Base-by-base conservation (phyloP, 2,113 vertebrate species). In the Mesembrinibis cayennensis region DNA sequence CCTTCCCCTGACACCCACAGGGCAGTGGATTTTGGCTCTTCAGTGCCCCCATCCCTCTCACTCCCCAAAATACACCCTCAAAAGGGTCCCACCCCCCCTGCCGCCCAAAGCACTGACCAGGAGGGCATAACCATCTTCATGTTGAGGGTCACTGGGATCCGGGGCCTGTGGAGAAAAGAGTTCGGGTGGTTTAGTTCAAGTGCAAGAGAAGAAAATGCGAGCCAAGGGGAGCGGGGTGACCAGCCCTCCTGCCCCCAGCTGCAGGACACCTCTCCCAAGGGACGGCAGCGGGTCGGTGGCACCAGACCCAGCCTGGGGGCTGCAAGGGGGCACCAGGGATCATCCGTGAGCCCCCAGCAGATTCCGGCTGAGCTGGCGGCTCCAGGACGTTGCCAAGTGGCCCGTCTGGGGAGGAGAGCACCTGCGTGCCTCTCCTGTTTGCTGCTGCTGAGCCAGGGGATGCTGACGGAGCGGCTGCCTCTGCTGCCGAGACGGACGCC, bases 141-240 rank as follows among this genome's bases (percentile, higher is more conserved):
- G 98, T 99, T 99, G 87, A 99, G 99, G 50, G 99, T 99, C 96
- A 99, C 99, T 0, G 99, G 99, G 87, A 99, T 99, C 86, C 97
- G 96, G 32, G 99, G 99, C 95, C 99, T 99, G 97, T 9, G 7
- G n/a, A 94, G 34, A n/a, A 52, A 92, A 87, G 5, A 47, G 36
- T 85, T 73, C 8, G 92, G 47, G 44, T 62, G 52, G 3, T 52
- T 90, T 3, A 61, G 63, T 32, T n/a, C n/a, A 19, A 59, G 21
- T 1, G 5, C 25, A 52, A 23, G 55, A 55, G 50, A 26, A 61
- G 34, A 10, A 26, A 40, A 7, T 3, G 15, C 1, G 3, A 79
- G 82, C 23, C 2, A 7, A 56, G 53, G 42, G 71, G n/a, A 62
- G 63, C 1, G 2, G 15, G 14, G 53, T 9, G 12, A 6, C 20